phyloP scores from a whole-genome alignment of 2,113 vertebrate genomes.

The Heteronetta atricapilla region DNA sequence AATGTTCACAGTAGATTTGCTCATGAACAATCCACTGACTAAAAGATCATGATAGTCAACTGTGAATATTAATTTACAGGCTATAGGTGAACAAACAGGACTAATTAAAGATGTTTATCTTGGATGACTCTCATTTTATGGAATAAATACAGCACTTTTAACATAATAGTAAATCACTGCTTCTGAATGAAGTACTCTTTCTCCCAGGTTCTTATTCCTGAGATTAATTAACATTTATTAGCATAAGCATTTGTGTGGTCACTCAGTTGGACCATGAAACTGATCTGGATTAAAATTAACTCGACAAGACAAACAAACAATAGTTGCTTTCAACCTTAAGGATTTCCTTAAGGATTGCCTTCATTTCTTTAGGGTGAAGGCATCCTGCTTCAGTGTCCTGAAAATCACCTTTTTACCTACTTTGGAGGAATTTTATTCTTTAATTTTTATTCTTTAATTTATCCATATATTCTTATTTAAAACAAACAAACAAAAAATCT shows the following conservation, averaged over 20 bases:
- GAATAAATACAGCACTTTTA: neutral
- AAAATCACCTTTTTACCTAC: neutral
- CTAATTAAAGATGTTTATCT: conserved; percentile 46
- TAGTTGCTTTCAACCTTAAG: neutral
- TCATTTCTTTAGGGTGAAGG: neutral
- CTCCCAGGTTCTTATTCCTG: neutral
- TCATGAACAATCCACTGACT: neutral
- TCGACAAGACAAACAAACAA: neutral
- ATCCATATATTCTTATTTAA: neutral
- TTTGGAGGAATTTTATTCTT: neutral
- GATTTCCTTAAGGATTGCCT: neutral
- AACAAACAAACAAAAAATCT: neutral
- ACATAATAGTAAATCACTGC: neutral
- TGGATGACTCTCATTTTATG: neutral
- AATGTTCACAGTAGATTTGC: neutral
- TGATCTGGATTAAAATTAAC: conserved; percentile 1
- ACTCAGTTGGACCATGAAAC: neutral
- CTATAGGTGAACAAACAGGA: neutral
- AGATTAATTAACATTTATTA: conserved; percentile 24
- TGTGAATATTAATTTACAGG: neutral
- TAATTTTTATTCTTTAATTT: neutral
- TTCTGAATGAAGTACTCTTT: neutral
- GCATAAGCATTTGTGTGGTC: neutral
- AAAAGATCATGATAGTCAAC: neutral
- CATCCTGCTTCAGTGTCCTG: neutral